These are phyloP conservation scores for Oscheius myriophilus DNA, from an alignment of 2,888 invertebrate genomes.

Conservation along the genomic window DNA sequence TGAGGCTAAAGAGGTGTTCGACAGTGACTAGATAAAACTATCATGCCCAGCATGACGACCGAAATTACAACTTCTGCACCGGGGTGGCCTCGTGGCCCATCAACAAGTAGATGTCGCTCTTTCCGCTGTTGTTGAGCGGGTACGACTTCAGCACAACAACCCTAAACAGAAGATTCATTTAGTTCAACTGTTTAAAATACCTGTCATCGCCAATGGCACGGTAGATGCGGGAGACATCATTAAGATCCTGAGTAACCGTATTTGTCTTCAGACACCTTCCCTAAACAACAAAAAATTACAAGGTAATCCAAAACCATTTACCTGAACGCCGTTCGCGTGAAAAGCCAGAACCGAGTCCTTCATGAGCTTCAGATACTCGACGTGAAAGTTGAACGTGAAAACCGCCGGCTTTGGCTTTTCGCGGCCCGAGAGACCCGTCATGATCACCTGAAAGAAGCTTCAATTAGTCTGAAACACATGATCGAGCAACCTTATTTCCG, in stretches of 20 bases:
- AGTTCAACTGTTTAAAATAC: conserved; percentile 71
- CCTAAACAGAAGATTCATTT: no score
- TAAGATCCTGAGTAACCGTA: conserved; percentile 92
- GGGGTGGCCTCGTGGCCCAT: conserved; percentile 53
- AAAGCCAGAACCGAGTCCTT: conserved; percentile 97
- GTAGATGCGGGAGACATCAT: conserved; percentile 89
- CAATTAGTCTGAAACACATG: neutral
- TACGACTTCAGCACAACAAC: conserved; percentile 45
- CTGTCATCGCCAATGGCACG: conserved; percentile 92
- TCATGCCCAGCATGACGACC: no score
- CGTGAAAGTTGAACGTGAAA: conserved; percentile 90
- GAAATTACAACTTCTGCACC: neutral
- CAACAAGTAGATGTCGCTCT: conserved; percentile 47
- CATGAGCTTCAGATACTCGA: conserved; percentile 93
- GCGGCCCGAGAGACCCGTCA: conserved; percentile 77
- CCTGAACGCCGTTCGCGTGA: conserved; percentile 96
- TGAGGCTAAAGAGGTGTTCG: no score
- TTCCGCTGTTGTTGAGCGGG: conserved; percentile 38
- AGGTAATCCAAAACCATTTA: conserved; percentile 75
- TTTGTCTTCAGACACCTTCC: conserved; percentile 89
- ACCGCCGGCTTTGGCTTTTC: conserved; percentile 83
- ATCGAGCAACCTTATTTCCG: conserved; percentile 76
- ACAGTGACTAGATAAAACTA: no score
- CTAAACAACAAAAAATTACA: conserved; percentile 76
- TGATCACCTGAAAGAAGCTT: conserved; percentile 47